Evolutionary conservation across 2,113 vertebrate genomes (phyloP).

Genomic region (Ptychochromis oligacanthus): DNA sequence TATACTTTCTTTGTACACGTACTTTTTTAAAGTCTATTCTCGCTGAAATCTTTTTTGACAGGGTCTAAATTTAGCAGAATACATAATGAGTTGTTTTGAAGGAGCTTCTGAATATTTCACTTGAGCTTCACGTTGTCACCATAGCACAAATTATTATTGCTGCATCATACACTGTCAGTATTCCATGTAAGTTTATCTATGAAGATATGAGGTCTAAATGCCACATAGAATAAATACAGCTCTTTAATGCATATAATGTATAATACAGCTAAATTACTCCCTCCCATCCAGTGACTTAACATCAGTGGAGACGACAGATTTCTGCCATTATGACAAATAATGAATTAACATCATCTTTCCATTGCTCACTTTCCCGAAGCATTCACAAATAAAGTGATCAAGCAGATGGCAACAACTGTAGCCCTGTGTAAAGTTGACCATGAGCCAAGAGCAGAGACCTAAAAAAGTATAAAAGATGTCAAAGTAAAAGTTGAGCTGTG

Average conservation of each 20-base stretch:
- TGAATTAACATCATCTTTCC: neutral
- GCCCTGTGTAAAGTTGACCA: no score
- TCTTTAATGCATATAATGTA: neutral
- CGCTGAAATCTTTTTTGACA: neutral
- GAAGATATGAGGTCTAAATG: neutral
- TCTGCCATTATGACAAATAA: constrained; percentile 1
- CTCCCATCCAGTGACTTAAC: neutral
- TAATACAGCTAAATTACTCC: neutral
- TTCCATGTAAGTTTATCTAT: neutral
- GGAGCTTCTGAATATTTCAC: neutral
- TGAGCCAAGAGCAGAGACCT: no score
- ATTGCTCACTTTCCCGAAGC: neutral
- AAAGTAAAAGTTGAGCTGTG: no score
- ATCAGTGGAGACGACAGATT: neutral
- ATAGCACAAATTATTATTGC: neutral
- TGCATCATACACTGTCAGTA: constrained; percentile 1
- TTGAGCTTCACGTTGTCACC: neutral
- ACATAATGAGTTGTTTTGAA: neutral
- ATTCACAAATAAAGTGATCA: neutral
- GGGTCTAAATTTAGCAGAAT: neutral
- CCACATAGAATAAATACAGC: neutral
- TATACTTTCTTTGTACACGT: constrained; percentile 11
- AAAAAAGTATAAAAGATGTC: no score
- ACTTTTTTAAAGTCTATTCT: constrained; percentile 12
- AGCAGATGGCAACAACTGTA: no score